phyloP scores from a whole-genome alignment of 2,113 vertebrate genomes.

The Chaetorhynchus papuensis region DNA sequence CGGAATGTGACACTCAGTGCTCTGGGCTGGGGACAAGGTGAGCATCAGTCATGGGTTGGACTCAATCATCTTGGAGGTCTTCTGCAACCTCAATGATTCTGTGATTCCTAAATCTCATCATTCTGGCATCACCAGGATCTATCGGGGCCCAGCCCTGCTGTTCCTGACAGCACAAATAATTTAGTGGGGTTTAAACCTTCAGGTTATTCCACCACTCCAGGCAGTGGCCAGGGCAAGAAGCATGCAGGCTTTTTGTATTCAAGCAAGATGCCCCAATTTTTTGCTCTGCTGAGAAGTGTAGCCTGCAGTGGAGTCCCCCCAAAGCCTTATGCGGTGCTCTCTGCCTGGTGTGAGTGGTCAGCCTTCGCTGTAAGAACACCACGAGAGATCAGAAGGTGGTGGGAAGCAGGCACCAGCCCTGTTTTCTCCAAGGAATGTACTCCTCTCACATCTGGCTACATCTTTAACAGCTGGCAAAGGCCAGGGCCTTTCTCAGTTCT shows the following conservation, averaged over 20 bases:
- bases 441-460: background rate
- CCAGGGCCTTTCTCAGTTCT: rapidly evolving
- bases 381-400: background rate
- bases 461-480: background rate
- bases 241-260: rapidly evolving
- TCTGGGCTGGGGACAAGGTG: background rate
- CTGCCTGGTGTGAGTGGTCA: background rate
- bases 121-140: background rate
- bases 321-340: background rate
- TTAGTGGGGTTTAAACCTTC: background rate
- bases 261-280: background rate
- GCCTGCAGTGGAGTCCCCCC: too few relatives aligned
- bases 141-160: background rate
- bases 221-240: background rate
- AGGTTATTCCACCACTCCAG: background rate
- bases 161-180: rapidly evolving
- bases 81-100: background rate
- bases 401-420: background rate
- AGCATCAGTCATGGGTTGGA: rapidly evolving
- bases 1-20: rapidly evolving
- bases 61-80: background rate
- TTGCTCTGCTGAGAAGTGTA: background rate
- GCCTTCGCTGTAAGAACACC: background rate
- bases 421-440: too few relatives aligned
- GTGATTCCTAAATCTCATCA: rapidly evolving